Conservation (phyloP, 2,113 vertebrate genomes). For the Gobius niger region DNA sequence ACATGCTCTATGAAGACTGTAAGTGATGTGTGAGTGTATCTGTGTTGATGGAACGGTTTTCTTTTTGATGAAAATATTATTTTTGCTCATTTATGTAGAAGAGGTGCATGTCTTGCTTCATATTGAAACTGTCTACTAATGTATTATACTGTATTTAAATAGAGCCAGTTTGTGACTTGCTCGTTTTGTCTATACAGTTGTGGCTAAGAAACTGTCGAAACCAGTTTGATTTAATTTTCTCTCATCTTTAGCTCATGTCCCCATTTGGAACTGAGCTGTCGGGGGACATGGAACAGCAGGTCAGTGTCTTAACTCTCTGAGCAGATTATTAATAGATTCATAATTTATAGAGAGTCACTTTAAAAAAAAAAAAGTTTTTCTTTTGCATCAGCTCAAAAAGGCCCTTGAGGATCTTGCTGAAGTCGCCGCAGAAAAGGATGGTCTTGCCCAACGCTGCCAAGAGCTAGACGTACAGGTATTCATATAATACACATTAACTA, state of each 20-base stretch:
- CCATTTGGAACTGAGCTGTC: constrained; percentile 77
- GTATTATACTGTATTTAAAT: no score
- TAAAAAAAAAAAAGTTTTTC: no score
- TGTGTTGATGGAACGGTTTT: no score
- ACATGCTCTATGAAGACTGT: not conserved
- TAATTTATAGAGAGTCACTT: not conserved
- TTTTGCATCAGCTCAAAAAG: constrained; percentile 83
- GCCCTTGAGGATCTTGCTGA: constrained; percentile 85
- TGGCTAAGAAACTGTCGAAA: not conserved
- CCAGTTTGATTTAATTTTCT: constrained; percentile 14
- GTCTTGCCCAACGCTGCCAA: constrained; percentile 89
- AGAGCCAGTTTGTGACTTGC: no score
- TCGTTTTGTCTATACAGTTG: not conserved
- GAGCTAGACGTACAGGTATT: constrained; percentile 92
- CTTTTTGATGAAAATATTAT: no score
- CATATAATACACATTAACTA: no score
- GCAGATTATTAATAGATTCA: not conserved
- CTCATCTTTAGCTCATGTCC: constrained; percentile 81
- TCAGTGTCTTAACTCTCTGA: constrained; percentile 54
- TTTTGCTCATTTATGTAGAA: no score
- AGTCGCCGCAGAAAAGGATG: constrained; percentile 86
- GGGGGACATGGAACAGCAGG: constrained; percentile 89
- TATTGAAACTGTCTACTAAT: no score
- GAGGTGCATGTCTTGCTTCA: no score
- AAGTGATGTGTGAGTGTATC: not conserved